Base-by-base conservation (phyloP, 2,113 vertebrate genomes). In the Struthio camelus region DNA sequence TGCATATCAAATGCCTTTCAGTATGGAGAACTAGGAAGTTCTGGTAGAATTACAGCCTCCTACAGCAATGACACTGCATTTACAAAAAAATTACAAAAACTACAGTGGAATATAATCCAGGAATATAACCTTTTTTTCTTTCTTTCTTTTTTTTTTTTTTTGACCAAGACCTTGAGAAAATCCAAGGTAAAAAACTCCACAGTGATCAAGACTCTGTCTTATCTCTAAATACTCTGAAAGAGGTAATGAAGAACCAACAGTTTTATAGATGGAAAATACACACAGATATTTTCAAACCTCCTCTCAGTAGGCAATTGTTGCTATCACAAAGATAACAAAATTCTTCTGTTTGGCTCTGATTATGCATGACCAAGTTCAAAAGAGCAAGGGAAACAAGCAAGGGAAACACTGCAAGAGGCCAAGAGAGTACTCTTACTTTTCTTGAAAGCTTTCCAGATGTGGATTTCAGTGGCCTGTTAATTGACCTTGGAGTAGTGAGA, bases 401-500 rank as follows among this genome's bases (percentile, higher is more conserved):
- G 34, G 44, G 69, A 54, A 24, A 67, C 46, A 54, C 50, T 72
- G 36, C 17, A 8, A 78, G 70, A 87, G 80, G 78, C 36, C 90
- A 94, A 30, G 17, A 80, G 76, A 93, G 59, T n/a, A 77, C 36
- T 86, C 77, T 22, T 64, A 22, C 46, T 40, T 38, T 87, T 93
- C 75, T 82, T 90, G 85, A 95, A 91, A 89, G 28, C 25, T 78
- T 91, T 94, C 71, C 81, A 93, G 79, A 56, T 59, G 44, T 69
- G 65, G 71, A 82, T 85, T 87, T 87, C 32, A 80, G 67, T 30
- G 51, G 48, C 61, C 40, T 72, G 17, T 54, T 40, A 36, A 62
- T 62, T 95, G 91, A 91, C 53, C 44, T 82, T 40, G 44, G 42
- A 72, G n/a, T 48, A 91, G 58, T 36, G 36, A 85, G 53, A 89